Base-by-base conservation (phyloP, 2,888 invertebrate genomes). In the Helleia helle region DNA sequence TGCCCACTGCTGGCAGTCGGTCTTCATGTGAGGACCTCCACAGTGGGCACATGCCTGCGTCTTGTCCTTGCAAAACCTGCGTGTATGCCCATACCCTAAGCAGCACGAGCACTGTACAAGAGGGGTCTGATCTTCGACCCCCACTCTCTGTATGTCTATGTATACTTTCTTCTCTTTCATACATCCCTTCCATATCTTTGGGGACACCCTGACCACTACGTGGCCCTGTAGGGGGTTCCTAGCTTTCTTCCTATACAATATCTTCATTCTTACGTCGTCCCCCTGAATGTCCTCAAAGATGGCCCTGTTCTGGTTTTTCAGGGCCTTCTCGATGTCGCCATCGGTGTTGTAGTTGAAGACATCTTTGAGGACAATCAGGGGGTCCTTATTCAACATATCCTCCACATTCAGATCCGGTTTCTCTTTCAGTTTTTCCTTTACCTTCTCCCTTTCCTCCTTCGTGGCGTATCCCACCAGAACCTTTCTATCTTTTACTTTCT, bases 401-500 rank as follows among this genome's bases (percentile, higher is more conserved):
- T 43, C 43, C 8, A 43, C 39, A 12, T 4, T 22, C 14, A 43
- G 36, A 8, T 29, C 7, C 1, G 4, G 11, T 1, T 27, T 40
- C 12, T 1, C 28, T 28, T 40, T 15, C 11, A 44, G 9, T 6
- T 36, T 36, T 1, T 36, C 11, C 14, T 29, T 41, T 4, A 41
- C 24, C 17, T 36, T 36, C n/a, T 18, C 17, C 9, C 37, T 29
- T n/a, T 44, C 44, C 12, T 44, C 40, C 4, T 8, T 18, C 3
- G 38, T 34, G 3, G 13, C 7, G 36, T 27, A 42, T 0, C 46
- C 40, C 34, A 46, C 28, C 13, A 46, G 22, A 1, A 46, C 11
- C 38, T 42, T 46, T 18, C 42, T 30, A 11, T 46, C 42, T 17
- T 34, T 46, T 1, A 36, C 44, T 15, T 44, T 44, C 11, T 44